phyloP scores from a whole-genome alignment of 2,113 vertebrate genomes.

The Ciconia maguari region DNA sequence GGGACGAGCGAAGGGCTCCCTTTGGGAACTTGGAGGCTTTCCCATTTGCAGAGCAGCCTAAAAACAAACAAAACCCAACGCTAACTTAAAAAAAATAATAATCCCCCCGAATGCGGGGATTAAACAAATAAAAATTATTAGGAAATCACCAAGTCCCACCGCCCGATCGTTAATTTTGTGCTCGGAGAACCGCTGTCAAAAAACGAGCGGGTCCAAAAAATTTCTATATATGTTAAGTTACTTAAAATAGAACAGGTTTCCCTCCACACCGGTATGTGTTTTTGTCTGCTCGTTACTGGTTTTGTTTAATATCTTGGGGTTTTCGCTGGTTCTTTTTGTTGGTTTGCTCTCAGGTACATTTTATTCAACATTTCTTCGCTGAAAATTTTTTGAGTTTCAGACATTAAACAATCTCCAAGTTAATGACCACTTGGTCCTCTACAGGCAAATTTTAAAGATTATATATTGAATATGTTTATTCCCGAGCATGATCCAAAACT shows the following conservation, averaged over 20 bases:
- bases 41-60: conserved; percentile 1
- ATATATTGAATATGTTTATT: background rate
- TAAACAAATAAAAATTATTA: background rate
- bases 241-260: conserved; percentile 51
- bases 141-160: background rate
- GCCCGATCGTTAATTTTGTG: background rate
- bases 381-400: background rate
- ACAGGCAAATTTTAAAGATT: background rate
- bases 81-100: background rate
- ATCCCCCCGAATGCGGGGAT: rapidly evolving
- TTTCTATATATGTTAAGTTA: background rate
- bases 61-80: background rate
- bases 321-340: background rate
- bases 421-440: background rate
- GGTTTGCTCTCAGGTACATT: background rate
- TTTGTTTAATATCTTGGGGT: background rate
- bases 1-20: conserved; percentile 1
- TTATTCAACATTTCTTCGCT: background rate
- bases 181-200: background rate
- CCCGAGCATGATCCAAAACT: background rate
- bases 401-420: background rate
- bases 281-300: background rate
- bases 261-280: background rate
- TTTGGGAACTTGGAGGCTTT: conserved; percentile 56
- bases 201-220: background rate